Conservation (phyloP, 2,113 vertebrate species). For the Microcebus tavaratra region DNA sequence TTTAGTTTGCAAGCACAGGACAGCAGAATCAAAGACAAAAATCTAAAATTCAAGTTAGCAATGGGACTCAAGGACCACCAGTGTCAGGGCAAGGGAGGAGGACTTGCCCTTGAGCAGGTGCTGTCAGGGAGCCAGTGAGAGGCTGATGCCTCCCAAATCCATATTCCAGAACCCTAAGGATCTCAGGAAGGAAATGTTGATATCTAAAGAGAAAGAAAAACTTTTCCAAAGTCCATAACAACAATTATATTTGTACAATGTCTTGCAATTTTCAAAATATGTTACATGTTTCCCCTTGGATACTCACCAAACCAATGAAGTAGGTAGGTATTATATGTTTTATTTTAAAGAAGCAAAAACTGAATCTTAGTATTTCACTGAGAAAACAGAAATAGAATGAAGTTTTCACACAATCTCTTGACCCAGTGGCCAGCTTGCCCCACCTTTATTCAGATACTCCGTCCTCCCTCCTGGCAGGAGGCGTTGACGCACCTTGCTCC, state of each 20-base stretch:
- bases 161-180: neutral
- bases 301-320: neutral
- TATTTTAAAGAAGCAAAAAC: neutral
- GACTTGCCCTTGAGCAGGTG: neutral
- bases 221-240: neutral
- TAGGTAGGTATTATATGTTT: neutral
- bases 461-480: neutral
- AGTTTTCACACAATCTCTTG: neutral
- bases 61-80: no score
- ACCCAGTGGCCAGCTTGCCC: neutral
- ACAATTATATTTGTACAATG: neutral
- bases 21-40: neutral
- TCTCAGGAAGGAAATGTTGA: neutral
- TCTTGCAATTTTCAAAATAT: neutral
- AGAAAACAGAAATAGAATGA: neutral
- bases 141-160: neutral
- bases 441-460: neutral
- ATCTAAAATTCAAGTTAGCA: neutral
- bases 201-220: neutral
- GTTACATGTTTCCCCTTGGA: neutral
- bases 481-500: no score
- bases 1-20: neutral
- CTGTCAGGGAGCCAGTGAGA: neutral
- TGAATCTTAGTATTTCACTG: neutral
- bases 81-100: neutral